Conservation (phyloP, 2,113 vertebrate species). For the Xiphophorus couchianus region DNA sequence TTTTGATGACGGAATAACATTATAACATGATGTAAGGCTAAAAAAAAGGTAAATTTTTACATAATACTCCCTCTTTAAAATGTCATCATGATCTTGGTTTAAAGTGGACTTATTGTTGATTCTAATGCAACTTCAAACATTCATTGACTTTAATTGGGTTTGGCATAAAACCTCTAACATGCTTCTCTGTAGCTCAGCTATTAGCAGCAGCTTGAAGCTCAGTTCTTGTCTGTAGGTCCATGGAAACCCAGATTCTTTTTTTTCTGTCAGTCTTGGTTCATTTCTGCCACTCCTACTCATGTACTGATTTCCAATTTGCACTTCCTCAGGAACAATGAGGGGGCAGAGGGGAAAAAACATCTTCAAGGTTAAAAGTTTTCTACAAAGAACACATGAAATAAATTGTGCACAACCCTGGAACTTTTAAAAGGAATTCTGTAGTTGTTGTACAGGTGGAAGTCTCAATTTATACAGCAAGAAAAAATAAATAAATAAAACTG, state of each 20-base stretch:
- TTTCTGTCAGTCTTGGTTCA: constrained; percentile 47
- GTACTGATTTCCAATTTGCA: constrained; percentile 57
- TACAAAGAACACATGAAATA: constrained; percentile 69
- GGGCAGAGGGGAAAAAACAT: constrained; percentile 34
- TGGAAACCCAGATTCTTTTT: constrained; percentile 41
- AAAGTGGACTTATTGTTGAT: no score
- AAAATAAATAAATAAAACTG: background rate
- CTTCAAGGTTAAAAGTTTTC: constrained; percentile 61
- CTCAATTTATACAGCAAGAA: constrained; percentile 18
- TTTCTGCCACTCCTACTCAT: constrained; percentile 41
- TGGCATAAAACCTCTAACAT: background rate
- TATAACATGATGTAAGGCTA: no score
- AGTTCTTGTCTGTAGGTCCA: constrained; percentile 34
- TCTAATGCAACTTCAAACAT: no score
- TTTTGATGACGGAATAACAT: no score
- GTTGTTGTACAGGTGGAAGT: constrained; percentile 40
- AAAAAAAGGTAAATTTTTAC: no score
- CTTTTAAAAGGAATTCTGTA: constrained; percentile 33
- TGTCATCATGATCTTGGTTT: no score
- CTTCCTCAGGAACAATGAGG: constrained; percentile 54
- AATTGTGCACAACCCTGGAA: constrained; percentile 58
- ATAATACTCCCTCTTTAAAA: no score
- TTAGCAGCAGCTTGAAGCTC: constrained; percentile 11
- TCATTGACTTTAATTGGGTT: no score
- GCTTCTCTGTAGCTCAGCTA: constrained; percentile 8